These are phyloP conservation scores for Aphyosemion australe DNA, from an alignment of 2,113 vertebrate species.

Conservation along the genomic window DNA sequence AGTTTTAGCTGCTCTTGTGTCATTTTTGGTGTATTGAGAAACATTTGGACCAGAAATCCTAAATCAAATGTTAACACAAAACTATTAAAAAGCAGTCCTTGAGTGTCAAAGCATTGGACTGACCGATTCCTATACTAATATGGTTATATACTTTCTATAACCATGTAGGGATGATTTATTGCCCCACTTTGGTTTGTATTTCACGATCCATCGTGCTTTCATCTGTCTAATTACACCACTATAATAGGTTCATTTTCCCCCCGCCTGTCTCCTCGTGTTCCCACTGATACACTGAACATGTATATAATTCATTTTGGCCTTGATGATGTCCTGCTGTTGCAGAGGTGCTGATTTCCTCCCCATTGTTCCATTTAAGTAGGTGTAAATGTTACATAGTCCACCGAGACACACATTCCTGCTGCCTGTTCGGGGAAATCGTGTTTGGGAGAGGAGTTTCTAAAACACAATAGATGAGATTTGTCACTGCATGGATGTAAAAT, in stretches of 20 bases:
- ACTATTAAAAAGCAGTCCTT: not conserved
- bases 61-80: not conserved
- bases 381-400: conserved; percentile 23
- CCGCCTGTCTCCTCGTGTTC: conserved; percentile 37
- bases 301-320: conserved; percentile 46
- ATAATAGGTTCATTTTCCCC: conserved; percentile 55
- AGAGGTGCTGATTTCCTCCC: conserved; percentile 38
- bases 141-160: not conserved
- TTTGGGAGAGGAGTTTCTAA: conserved; percentile 28
- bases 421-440: conserved; percentile 25
- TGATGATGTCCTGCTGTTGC: conserved; percentile 29
- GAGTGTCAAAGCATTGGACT: not conserved
- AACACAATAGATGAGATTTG: conserved; percentile 26
- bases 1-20: too few species aligned
- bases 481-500: conserved; percentile 1
- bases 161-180: conserved; percentile 51
- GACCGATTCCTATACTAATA: conserved; percentile 2
- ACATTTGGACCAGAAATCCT: too few species aligned
- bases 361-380: conserved; percentile 31
- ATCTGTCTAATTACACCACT: conserved; percentile 69
- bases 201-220: conserved; percentile 43
- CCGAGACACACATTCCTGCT: conserved; percentile 26
- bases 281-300: conserved; percentile 22
- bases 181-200: conserved; percentile 38
- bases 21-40: too few species aligned